Evolutionary conservation across 1,140 invertebrate genomes (phyloP), one percentile per base, ranked within the genome.

Genomic region (Macrocentrus cingulum): DNA sequence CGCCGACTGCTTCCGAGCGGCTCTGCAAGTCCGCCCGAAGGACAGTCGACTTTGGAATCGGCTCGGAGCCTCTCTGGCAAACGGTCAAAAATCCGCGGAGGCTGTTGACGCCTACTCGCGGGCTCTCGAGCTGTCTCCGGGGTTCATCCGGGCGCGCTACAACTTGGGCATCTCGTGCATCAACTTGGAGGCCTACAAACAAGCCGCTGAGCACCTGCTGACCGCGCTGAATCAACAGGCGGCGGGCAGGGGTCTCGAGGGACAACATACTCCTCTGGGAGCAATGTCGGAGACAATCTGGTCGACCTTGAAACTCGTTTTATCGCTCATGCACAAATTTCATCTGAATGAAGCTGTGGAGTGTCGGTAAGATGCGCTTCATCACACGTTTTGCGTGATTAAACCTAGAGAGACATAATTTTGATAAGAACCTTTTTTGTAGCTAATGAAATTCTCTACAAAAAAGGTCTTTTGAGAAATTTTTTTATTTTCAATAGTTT

Each of bases 141-240:
- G 97, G 11, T 99, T 97, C 75, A 97, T 99, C 60, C 84, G 97
- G 49, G 95, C 96, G 15, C 84, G 97, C 63, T 99, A 97, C 70
- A 99, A 99, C 82, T 88, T 99, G 50, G 97, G 96, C 6, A 97
- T 99, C 45, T 93, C 94, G 52, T 99, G 97, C 74, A 92, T 98
- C 72, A 97, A 98, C 81, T 84, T 99, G n/a, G 88, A 89, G 66
- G 92, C 92, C 19, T 91, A 98, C 69, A 93, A 86, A 69, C 91
- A 99, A 84, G 96, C 97, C 7, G 92, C 91, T 29, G 95, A 98
- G 79, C 97, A 99, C 80, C 90, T 99, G 64, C 71, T 99, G 18
- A 88, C 88, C 11, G 95, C 96, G 0, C 81, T 99, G 6, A 96
- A 96, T 80, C 90, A 96, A 76, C 96, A 99, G 81, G 85, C 88